Conservation (phyloP, 2,797 vertebrate genomes). For the Botia kubotai region DNA sequence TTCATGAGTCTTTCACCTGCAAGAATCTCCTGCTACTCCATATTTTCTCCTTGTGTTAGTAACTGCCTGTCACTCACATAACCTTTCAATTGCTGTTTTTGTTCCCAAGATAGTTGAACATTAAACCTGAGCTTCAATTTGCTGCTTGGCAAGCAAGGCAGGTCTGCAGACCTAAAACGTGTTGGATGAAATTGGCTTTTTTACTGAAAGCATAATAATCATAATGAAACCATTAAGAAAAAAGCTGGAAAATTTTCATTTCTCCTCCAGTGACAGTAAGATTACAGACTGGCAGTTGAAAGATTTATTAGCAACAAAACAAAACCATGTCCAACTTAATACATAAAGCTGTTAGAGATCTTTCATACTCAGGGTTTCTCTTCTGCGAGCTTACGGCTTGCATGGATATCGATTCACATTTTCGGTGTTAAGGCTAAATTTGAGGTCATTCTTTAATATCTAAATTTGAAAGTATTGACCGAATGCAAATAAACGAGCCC, state of each 20-base stretch:
- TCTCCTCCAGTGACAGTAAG: conserved; percentile 19
- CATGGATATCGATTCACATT: conserved; percentile 4
- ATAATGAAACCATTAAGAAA: conserved; percentile 67
- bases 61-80: conserved; percentile 79
- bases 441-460: conserved; percentile 24
- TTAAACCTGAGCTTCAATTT: conserved; percentile 82
- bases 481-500: conserved; percentile 5
- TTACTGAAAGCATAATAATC: conserved; percentile 69
- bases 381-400: neutral
- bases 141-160: conserved; percentile 75
- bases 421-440: conserved; percentile 19
- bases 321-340: conserved; percentile 25
- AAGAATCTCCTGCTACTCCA: conserved; percentile 10
- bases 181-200: conserved; percentile 63
- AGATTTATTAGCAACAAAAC: conserved; percentile 19
- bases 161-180: conserved; percentile 71
- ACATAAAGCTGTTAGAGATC: neutral
- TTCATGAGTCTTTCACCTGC: conserved; percentile 15
- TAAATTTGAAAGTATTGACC: conserved; percentile 25
- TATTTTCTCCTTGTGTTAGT: conserved; percentile 72
- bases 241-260: conserved; percentile 16
- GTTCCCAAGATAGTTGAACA: conserved; percentile 78
- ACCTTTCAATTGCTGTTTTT: conserved; percentile 83
- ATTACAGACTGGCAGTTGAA: conserved; percentile 7
- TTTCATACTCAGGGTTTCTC: neutral